Conservation (phyloP, 2,113 vertebrate genomes). For the Coracopsis vasa region DNA sequence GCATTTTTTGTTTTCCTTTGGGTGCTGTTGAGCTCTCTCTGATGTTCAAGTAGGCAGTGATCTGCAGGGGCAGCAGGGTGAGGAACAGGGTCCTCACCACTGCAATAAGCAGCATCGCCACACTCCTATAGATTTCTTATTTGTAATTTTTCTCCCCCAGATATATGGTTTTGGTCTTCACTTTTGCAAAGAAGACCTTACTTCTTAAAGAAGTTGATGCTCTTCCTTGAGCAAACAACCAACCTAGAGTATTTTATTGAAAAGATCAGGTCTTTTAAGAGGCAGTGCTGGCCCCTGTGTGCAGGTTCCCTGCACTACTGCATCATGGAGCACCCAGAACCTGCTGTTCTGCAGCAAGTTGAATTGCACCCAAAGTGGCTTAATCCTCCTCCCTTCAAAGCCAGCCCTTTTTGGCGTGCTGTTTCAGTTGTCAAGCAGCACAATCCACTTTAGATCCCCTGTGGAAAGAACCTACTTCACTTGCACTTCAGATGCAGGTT, state of each 20-base stretch:
- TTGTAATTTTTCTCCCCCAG: too few species aligned
- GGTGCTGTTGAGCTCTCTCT: accelerated
- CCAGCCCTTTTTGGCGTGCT: background rate
- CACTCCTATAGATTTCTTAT: background rate
- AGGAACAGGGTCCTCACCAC: accelerated
- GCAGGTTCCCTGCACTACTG: background rate
- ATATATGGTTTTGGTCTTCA: background rate
- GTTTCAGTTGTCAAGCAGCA: accelerated
- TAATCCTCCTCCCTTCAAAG: background rate
- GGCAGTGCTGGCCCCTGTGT: too few species aligned
- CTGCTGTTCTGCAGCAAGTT: background rate
- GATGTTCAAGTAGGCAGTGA: accelerated
- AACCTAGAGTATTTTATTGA: background rate
- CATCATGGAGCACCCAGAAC: accelerated
- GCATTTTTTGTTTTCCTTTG: background rate
- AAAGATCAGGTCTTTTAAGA: accelerated
- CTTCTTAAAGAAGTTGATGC: background rate
- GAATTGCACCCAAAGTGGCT: background rate
- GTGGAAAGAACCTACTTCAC: accelerated
- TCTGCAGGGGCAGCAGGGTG: background rate
- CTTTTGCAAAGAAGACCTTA: background rate
- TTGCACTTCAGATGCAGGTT: background rate
- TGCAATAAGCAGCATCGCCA: background rate
- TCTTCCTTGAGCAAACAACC: background rate
- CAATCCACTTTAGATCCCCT: accelerated